Percentiles rank a stretch among this genome's conserved stretches.
Evolutionary conservation across 2,113 vertebrate species (phyloP).

Genomic region (Lepisosteus oculatus): DNA sequence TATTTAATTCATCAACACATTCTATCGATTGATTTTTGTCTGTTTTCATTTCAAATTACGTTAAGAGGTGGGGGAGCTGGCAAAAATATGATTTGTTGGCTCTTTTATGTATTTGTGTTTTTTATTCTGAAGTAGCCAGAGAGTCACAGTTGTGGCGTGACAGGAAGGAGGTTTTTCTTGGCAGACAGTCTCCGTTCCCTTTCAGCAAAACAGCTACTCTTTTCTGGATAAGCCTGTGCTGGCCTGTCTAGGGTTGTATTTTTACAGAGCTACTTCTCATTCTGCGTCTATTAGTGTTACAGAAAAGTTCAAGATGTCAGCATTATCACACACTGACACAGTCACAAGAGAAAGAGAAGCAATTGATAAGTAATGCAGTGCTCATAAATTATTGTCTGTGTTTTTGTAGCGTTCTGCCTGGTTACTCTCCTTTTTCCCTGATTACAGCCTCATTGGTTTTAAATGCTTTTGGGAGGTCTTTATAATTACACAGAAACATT

Average conservation of each 20-base stretch:
- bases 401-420: no score
- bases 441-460: no score
- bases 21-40: neutral
- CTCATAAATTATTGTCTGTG: no score
- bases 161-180: constrained; percentile 50
- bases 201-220: constrained; percentile 35
- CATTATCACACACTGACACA: constrained; percentile 23
- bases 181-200: constrained; percentile 35
- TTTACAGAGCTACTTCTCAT: neutral
- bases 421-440: no score
- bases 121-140: constrained; percentile 24
- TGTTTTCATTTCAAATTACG: constrained; percentile 28
- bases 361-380: no score
- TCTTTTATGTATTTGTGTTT: constrained; percentile 24
- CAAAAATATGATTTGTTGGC: constrained; percentile 29
- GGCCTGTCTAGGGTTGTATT: constrained; percentile 29
- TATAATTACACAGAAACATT: constrained; percentile 8
- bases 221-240: constrained; percentile 25
- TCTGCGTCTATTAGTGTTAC: neutral
- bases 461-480: no score
- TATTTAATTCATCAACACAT: neutral
- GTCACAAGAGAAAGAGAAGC: neutral
- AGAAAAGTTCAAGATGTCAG: neutral
- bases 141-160: constrained; percentile 35
- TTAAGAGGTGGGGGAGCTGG: constrained; percentile 16